Percentiles rank a stretch among this genome's conserved stretches.
These are phyloP conservation scores for Indri indri DNA, from an alignment of 2,113 vertebrate species.

Conservation along the genomic window DNA sequence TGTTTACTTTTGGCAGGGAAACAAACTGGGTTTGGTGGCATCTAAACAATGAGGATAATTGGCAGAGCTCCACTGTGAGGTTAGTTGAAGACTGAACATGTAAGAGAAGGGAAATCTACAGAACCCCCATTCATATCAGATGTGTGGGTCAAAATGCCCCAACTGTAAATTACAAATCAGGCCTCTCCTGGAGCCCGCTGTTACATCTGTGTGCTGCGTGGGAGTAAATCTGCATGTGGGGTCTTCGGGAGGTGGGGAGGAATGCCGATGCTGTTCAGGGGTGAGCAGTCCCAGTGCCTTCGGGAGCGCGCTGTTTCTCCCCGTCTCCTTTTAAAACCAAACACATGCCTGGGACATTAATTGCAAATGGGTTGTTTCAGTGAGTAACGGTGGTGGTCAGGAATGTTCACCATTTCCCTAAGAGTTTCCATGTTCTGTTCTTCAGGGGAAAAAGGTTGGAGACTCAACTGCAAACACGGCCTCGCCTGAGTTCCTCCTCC, in stretches of 20 bases:
- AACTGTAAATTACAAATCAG: background rate
- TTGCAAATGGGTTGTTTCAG: background rate
- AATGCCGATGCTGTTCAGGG: background rate
- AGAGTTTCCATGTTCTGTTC: background rate
- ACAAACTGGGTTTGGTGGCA: background rate
- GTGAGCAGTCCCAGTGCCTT: background rate
- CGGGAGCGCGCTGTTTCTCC: background rate
- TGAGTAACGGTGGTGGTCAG: background rate
- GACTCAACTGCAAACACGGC: background rate
- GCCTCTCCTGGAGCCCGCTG: background rate
- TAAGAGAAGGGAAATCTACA: background rate
- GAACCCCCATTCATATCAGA: background rate
- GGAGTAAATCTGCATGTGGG: background rate
- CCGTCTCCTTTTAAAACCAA: background rate
- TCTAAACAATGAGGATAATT: background rate
- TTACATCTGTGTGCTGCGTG: background rate
- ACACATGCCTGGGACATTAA: background rate
- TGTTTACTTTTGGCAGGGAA: slow-evolving; percentile 58
- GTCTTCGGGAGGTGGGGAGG: background rate
- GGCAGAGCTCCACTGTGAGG: background rate
- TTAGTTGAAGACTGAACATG: background rate
- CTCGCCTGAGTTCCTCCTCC: background rate
- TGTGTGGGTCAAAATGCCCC: background rate
- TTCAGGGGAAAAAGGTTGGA: background rate
- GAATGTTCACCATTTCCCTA: background rate